Conservation (phyloP, 2,113 vertebrate species). For the Vicugna pacos region DNA sequence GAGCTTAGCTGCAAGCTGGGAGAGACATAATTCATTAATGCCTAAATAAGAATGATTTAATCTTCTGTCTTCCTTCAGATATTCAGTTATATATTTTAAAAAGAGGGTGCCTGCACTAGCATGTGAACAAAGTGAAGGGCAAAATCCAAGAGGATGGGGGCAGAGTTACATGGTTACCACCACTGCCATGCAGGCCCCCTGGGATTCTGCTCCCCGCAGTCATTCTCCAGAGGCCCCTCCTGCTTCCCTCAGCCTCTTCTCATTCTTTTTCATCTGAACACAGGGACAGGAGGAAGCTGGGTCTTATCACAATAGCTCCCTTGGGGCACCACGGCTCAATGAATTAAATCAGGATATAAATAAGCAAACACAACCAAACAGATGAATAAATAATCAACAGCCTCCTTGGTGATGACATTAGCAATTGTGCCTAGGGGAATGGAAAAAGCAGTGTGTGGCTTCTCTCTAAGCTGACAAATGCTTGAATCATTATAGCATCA, state of each 20-base stretch:
- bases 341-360: conserved; percentile 36
- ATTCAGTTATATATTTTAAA: neutral
- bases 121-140: neutral
- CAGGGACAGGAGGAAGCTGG: neutral
- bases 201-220: neutral
- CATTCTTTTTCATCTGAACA: neutral
- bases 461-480: neutral
- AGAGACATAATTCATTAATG: neutral
- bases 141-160: neutral
- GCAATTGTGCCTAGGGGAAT: neutral
- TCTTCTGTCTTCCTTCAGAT: neutral
- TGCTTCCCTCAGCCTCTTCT: neutral
- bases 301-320: neutral
- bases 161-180: too few species aligned
- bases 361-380: conserved; percentile 34
- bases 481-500: neutral
- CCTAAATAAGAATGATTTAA: neutral
- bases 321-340: neutral
- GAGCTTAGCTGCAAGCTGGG: neutral
- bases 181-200: neutral
- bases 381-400: conserved; percentile 54
- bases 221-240: neutral
- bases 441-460: neutral
- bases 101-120: neutral
- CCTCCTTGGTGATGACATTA: conserved; percentile 47